Base-by-base conservation (phyloP, 2,888 invertebrate genomes). In the Dryomyza anilis region DNA sequence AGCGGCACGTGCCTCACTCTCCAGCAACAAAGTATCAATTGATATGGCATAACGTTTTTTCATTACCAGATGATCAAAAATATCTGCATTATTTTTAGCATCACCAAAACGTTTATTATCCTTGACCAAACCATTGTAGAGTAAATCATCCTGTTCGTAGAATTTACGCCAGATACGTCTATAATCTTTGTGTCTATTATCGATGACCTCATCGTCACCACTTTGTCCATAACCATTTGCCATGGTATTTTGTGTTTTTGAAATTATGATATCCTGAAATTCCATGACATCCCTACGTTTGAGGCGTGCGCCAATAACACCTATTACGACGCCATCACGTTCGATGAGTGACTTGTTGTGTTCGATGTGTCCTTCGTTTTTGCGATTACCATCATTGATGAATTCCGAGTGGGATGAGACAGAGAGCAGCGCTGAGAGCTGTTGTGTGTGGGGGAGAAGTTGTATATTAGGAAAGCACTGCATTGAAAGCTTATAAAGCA, bases 11-110 rank as follows among this genome's bases (percentile, higher is more conserved):
- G 83, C 79, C 66, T 89, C 86, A 0, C 89, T 88, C 65, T 90
- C 90, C 16, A 89, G 72, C 1, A 91, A 76, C 29, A 89, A 82
- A 10, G 87, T 86, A 69, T 91, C 91, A 4, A 89, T 86, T 1
- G 87, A 79, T 8, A 89, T 83, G 27, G 85, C 81, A 48, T 87
- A 77, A 39, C 89, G 81, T 69, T 79, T 81, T 56, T 74, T 80
- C 81, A 78, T 81, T 0, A 81, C 67, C 46, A 81, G 61, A 71
- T 81, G 81, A 63, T 83, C 83, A 30, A 83, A 83, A 14, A 81
- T 73, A 48, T 77, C 75, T 29, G 77, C 56, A 58, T 77, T 73
- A 67, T 78, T 80, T 46, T 69, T 70, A 0, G 79, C 73, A 2
- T 66, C 63, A 1, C 75, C 76, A 58, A 78, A 83, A 19, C 83